Evolutionary conservation across 2,888 invertebrate species (phyloP).

Genomic region (Acleris sparsana): DNA sequence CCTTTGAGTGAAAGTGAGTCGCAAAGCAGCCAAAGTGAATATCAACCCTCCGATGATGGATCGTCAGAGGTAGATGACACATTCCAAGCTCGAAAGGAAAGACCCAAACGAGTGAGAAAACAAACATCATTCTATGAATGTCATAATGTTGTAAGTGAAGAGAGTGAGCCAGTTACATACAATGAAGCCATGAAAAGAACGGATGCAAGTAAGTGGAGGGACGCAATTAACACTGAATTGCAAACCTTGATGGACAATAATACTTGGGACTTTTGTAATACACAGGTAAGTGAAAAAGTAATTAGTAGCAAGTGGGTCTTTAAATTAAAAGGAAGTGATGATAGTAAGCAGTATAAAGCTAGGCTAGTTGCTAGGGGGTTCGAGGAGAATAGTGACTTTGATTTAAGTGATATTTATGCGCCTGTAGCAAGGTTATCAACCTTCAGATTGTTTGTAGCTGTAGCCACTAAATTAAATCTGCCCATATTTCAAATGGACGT

Average conservation of each 20-base stretch:
- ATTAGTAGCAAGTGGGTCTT: slow-evolving; percentile 46
- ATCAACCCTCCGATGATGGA: no score
- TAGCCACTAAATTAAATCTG: slow-evolving; percentile 38
- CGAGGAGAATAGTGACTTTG: slow-evolving; percentile 39
- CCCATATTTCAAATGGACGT: slow-evolving; percentile 35
- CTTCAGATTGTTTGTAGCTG: slow-evolving; percentile 18
- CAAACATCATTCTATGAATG: slow-evolving; percentile 2
- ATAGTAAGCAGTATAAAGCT: slow-evolving; percentile 40
- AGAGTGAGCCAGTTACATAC: slow-evolving; percentile 21
- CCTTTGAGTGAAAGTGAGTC: no score
- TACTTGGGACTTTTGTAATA: slow-evolving; percentile 38
- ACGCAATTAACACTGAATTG: slow-evolving; percentile 33
- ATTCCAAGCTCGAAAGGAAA: no score
- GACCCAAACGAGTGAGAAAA: slow-evolving; percentile 11
- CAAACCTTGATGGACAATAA: slow-evolving; percentile 39
- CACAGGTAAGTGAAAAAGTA: slow-evolving; percentile 32
- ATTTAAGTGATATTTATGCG: slow-evolving; percentile 37
- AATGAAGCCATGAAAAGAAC: background rate
- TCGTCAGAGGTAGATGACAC: no score
- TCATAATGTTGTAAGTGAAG: slow-evolving; percentile 4
- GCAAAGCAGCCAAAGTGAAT: no score
- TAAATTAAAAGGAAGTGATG: slow-evolving; percentile 39
- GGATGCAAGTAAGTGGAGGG: slow-evolving; percentile 38
- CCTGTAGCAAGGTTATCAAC: slow-evolving; percentile 25
- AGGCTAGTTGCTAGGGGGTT: slow-evolving; percentile 44